Conservation (phyloP, 1,140 invertebrate genomes). For the Aphaenogaster rudis region DNA sequence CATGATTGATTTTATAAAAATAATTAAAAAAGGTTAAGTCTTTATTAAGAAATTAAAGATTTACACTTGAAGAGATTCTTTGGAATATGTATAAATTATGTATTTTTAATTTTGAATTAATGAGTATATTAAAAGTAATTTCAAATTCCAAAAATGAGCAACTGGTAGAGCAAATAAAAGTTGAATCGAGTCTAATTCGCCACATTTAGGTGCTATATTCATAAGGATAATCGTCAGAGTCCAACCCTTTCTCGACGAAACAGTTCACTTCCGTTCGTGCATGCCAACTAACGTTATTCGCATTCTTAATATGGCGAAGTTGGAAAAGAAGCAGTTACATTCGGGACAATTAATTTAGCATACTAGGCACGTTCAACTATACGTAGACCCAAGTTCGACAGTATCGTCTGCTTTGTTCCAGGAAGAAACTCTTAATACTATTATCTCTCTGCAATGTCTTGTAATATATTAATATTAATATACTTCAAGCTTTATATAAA, state of each 20-base stretch:
- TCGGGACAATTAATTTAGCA: conserved; percentile 57
- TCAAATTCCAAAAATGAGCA: background rate
- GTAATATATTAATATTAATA: background rate
- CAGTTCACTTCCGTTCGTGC: conserved; percentile 69
- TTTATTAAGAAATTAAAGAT: background rate
- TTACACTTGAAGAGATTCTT: background rate
- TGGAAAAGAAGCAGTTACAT: conserved; percentile 71
- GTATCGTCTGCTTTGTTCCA: background rate
- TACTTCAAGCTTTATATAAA: background rate
- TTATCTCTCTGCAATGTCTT: background rate
- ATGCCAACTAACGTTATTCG: conserved; percentile 67
- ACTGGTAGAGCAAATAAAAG: conserved; percentile 55
- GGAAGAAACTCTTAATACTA: background rate
- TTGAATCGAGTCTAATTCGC: conserved; percentile 50
- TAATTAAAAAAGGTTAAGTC: background rate
- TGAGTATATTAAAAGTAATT: background rate
- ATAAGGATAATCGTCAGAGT: conserved; percentile 56
- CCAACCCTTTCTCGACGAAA: conserved; percentile 70
- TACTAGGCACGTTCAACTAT: conserved; percentile 32
- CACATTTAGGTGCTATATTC: conserved; percentile 53
- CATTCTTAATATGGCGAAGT: conserved; percentile 60
- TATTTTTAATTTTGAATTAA: background rate
- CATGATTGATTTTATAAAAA: background rate
- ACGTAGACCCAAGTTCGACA: background rate
- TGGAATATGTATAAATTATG: background rate